Evolutionary conservation across 2,113 vertebrate species (phyloP).

Genomic region (Alectura lathami): DNA sequence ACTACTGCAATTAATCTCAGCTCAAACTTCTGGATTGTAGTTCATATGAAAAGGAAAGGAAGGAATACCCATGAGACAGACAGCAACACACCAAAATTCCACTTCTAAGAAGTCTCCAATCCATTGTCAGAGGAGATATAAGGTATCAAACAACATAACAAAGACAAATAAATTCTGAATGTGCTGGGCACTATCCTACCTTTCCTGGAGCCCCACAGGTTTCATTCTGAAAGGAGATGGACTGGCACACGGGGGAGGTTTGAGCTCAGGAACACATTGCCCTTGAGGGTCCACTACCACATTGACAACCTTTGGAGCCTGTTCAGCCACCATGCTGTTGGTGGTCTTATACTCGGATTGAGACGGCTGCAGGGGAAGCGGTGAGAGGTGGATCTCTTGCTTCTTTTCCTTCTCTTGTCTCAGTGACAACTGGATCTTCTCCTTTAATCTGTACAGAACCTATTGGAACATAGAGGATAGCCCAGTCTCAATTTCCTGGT

Average conservation of each 20-base stretch:
- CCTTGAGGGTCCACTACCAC: constrained; percentile 78
- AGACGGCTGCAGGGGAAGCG: constrained; percentile 72
- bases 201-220: constrained; percentile 91
- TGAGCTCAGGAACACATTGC: constrained; percentile 80
- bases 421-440: constrained; percentile 87
- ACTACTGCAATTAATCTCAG: not conserved
- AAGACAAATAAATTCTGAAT: not conserved
- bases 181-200: constrained; percentile 67
- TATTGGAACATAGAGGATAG: constrained; percentile 67
- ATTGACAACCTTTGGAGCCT: constrained; percentile 76
- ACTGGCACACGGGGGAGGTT: constrained; percentile 75
- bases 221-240: constrained; percentile 98
- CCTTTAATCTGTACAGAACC: constrained; percentile 93
- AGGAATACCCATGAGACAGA: not conserved
- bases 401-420: constrained; percentile 87
- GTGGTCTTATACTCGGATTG: constrained; percentile 75
- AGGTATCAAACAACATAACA: not conserved
- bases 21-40: not conserved
- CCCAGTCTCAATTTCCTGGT: not conserved
- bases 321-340: constrained; percentile 89
- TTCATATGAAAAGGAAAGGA: not conserved
- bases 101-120: not conserved
- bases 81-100: not conserved
- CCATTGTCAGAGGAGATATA: not conserved
- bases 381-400: constrained; percentile 83